Evolutionary conservation across 2,113 vertebrate genomes (phyloP).

Genomic region (Macquaria ambigua): DNA sequence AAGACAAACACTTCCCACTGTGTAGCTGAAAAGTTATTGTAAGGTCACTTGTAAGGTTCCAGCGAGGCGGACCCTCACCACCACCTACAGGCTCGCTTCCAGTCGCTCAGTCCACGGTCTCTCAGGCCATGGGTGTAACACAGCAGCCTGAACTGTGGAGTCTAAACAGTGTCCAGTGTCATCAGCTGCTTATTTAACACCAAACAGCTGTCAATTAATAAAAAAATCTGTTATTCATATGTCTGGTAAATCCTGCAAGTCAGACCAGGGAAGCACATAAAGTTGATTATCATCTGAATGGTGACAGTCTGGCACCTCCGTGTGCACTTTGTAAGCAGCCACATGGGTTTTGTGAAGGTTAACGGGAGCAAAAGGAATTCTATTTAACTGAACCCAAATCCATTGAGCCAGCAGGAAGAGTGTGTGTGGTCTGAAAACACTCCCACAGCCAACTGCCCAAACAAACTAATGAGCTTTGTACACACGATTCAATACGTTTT

Average conservation of each 20-base stretch:
- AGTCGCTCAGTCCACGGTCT: constrained; percentile 26
- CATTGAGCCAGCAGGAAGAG: constrained; percentile 75
- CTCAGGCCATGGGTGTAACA: constrained; percentile 48
- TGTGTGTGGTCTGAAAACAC: constrained; percentile 82
- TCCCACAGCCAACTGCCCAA: constrained; percentile 72
- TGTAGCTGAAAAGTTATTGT: constrained; percentile 76
- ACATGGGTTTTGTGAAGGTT: constrained; percentile 65
- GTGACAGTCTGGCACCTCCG: constrained; percentile 52
- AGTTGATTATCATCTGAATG: constrained; percentile 74
- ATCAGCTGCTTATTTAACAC: constrained; percentile 51
- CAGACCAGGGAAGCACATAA: constrained; percentile 24
- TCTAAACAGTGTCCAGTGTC: constrained; percentile 40
- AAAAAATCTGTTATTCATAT: constrained; percentile 35
- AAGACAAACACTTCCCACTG: constrained; percentile 80
- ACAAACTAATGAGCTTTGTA: constrained; percentile 79
- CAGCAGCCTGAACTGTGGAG: constrained; percentile 41
- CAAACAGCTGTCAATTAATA: constrained; percentile 52
- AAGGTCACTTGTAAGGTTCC: constrained; percentile 78
- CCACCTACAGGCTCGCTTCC: constrained; percentile 50
- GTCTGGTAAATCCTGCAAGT: constrained; percentile 32
- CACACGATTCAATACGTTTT: constrained; percentile 43
- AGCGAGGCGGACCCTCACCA: constrained; percentile 51
- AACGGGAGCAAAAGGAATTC: constrained; percentile 74
- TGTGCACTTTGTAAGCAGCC: constrained; percentile 51
- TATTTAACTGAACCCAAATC: constrained; percentile 74